These are phyloP conservation scores for Nymphalis polychloros DNA, from an alignment of 2,888 invertebrate genomes.

Conservation along the genomic window DNA sequence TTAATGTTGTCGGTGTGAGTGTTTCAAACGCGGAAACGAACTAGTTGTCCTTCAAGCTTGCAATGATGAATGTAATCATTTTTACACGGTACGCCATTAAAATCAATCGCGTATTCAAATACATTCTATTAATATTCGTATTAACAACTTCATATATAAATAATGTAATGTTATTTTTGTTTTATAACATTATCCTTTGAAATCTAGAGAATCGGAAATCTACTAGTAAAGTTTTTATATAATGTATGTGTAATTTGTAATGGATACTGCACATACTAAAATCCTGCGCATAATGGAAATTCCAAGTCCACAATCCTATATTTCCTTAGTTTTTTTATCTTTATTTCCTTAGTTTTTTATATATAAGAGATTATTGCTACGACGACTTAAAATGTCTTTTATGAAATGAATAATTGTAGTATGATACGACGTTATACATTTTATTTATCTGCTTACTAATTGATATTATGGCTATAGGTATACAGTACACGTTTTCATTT, in stretches of 20 bases:
- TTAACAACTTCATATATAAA: no score
- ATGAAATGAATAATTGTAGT: no score
- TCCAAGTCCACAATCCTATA: neutral
- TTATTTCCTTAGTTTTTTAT: neutral
- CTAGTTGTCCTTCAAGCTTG: conserved; percentile 49
- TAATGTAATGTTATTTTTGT: no score
- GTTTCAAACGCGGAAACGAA: conserved; percentile 50
- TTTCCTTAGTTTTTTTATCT: neutral
- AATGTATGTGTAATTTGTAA: neutral
- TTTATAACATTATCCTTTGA: no score
- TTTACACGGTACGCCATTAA: neutral
- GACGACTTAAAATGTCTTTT: no score
- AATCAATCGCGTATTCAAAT: neutral
- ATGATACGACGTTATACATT: no score
- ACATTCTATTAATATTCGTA: neutral
- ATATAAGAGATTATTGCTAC: neutral
- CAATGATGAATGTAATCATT: conserved; percentile 10
- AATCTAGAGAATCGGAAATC: no score
- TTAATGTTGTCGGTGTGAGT: conserved; percentile 10
- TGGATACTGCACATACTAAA: neutral
- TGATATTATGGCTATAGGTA: no score
- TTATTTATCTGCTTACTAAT: no score
- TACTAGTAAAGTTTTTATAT: no score
- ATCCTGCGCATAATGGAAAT: conserved; percentile 4
- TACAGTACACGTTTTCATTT: no score